phyloP scores from a whole-genome alignment of 2,797 vertebrate genomes.

The Gymnoscopelus braueri region DNA sequence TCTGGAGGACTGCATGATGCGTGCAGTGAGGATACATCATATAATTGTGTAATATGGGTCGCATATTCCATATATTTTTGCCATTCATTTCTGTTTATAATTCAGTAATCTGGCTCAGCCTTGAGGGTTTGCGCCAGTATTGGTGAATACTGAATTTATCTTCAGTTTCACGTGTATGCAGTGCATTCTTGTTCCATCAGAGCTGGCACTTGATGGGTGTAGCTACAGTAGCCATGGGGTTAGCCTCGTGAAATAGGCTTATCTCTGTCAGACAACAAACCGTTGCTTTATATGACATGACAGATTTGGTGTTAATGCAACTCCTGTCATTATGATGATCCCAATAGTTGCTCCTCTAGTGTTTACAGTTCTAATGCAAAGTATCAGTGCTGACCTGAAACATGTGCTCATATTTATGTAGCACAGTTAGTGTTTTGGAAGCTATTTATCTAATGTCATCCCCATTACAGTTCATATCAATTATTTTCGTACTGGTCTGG shows the following conservation, averaged over 20 bases:
- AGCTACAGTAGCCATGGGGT: neutral
- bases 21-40: no score
- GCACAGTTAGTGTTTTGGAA: constrained; percentile 5
- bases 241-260: constrained; percentile 49
- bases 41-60: constrained; percentile 59
- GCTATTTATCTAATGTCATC: neutral
- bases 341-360: constrained; percentile 1
- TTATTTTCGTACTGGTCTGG: constrained; percentile 15
- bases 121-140: constrained; percentile 17
- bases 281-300: constrained; percentile 70
- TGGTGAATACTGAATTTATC: neutral
- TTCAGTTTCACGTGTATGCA: neutral
- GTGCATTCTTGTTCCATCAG: neutral
- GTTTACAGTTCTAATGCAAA: neutral
- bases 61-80: constrained; percentile 18
- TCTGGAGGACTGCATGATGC: neutral
- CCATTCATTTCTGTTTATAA: neutral
- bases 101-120: constrained; percentile 11
- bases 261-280: constrained; percentile 50
- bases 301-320: constrained; percentile 35
- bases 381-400: constrained; percentile 18
- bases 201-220: constrained; percentile 8
- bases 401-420: constrained; percentile 36
- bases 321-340: neutral
- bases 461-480: neutral